A percentile compares a stretch with the other conserved stretches of the same genome.
phyloP scores from a whole-genome alignment of 2,797 vertebrate species.

The Mustela erminea region DNA sequence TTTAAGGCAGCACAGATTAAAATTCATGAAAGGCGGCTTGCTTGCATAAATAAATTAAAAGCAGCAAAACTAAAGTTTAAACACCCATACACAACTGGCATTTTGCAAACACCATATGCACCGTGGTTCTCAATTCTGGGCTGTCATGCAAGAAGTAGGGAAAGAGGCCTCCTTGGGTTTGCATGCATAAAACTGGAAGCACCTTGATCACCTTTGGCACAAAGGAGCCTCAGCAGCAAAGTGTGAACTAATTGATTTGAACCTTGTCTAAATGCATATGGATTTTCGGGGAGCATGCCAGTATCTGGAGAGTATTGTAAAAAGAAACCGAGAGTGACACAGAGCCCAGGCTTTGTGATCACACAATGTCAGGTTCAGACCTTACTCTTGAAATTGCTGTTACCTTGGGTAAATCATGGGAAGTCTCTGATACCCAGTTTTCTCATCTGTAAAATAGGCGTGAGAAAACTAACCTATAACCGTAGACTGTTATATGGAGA shows the following conservation, averaged over 20 bases:
- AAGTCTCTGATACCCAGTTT: neutral
- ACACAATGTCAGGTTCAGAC: neutral
- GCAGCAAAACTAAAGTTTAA: conserved; percentile 87
- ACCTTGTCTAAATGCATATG: conserved; percentile 76
- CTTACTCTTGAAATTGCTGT: neutral
- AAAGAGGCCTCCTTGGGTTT: conserved; percentile 75
- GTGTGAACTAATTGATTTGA: conserved; percentile 80
- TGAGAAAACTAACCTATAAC: neutral
- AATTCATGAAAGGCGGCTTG: conserved; percentile 85
- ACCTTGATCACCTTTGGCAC: conserved; percentile 78
- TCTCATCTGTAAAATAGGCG: neutral
- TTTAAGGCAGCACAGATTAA: conserved; percentile 85
- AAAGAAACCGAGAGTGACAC: neutral
- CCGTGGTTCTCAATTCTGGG: conserved; percentile 79
- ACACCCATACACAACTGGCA: conserved; percentile 82
- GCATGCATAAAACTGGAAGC: conserved; percentile 71
- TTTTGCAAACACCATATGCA: conserved; percentile 84
- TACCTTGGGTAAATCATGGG: neutral
- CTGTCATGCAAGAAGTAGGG: conserved; percentile 80
- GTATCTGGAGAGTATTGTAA: conserved; percentile 42
- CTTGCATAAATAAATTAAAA: conserved; percentile 88
- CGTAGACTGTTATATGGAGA: neutral
- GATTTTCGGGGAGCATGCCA: conserved; percentile 56
- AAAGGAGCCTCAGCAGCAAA: conserved; percentile 66
- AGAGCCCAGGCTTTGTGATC: neutral